Conservation (phyloP, 2,888 invertebrate species). For the Hybos culiciformis region DNA sequence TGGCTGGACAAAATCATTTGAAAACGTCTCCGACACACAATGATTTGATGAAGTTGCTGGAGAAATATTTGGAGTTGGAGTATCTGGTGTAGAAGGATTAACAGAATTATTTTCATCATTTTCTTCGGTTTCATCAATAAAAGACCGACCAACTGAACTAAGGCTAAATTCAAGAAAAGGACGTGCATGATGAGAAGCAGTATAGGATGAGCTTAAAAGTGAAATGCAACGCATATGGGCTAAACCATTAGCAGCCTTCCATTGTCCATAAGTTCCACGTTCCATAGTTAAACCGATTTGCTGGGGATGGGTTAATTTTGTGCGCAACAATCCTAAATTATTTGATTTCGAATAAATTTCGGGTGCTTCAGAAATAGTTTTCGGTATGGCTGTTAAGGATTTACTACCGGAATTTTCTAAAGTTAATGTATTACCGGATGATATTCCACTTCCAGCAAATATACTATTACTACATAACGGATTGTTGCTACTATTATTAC, state of each 20-base stretch:
- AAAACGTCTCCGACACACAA: constrained; percentile 44
- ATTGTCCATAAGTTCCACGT: constrained; percentile 2
- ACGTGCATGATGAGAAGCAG: constrained; percentile 13
- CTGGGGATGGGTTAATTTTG: not conserved
- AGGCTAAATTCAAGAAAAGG: constrained; percentile 32
- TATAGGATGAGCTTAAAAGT: not conserved
- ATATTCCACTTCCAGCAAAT: not conserved
- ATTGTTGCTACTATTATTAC: not conserved
- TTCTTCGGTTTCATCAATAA: constrained; percentile 29
- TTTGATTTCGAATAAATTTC: constrained; percentile 8
- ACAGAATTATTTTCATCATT: constrained; percentile 16
- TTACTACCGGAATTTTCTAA: constrained; percentile 21
- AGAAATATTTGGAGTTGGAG: constrained; percentile 52
- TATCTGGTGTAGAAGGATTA: constrained; percentile 44
- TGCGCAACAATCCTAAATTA: not conserved
- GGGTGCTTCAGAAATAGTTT: constrained; percentile 20
- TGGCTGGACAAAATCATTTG: constrained; percentile 44
- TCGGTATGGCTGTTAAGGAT: constrained; percentile 33
- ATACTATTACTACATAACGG: not conserved
- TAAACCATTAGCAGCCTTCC: not conserved
- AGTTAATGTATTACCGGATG: not conserved
- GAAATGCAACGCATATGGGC: constrained; percentile 6
- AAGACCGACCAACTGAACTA: constrained; percentile 35
- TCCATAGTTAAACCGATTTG: not conserved
- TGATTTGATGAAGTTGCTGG: constrained; percentile 34